Evolutionary conservation across 2,113 vertebrate genomes (phyloP).

Genomic region (Pelodiscus sinensis): DNA sequence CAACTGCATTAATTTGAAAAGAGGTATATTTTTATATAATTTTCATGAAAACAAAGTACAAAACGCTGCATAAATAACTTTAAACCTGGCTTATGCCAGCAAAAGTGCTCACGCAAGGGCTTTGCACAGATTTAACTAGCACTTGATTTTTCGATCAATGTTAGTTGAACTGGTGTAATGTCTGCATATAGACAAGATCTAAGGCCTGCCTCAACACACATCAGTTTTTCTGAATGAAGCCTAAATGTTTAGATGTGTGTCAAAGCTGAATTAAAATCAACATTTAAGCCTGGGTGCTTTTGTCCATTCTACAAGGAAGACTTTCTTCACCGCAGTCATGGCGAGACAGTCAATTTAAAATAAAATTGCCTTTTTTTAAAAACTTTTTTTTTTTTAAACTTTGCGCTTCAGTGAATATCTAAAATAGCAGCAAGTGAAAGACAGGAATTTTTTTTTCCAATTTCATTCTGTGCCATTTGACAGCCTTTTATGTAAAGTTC

Average conservation of each 20-base stretch:
- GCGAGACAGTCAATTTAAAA: neutral
- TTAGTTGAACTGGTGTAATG: neutral
- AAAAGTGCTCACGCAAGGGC: neutral
- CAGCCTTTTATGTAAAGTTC: neutral
- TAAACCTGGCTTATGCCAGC: neutral
- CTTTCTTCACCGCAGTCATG: neutral
- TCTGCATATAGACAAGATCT: neutral
- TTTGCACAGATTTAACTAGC: neutral
- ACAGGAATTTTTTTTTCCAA: neutral
- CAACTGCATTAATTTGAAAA: neutral
- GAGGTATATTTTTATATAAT: neutral
- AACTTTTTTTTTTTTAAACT: neutral
- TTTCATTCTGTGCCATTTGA: neutral
- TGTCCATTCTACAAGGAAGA: neutral
- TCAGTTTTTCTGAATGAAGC: neutral
- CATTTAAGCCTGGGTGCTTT: fast-evolving
- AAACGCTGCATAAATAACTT: neutral
- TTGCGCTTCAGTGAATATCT: neutral
- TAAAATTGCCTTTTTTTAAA: neutral
- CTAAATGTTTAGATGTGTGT: neutral
- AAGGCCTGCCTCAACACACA: neutral
- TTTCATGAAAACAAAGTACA: neutral
- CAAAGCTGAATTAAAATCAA: neutral
- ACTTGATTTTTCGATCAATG: neutral
- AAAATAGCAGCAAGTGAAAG: neutral